Conservation (phyloP, 2,797 vertebrate genomes). For the Cyprinodon diabolis region DNA sequence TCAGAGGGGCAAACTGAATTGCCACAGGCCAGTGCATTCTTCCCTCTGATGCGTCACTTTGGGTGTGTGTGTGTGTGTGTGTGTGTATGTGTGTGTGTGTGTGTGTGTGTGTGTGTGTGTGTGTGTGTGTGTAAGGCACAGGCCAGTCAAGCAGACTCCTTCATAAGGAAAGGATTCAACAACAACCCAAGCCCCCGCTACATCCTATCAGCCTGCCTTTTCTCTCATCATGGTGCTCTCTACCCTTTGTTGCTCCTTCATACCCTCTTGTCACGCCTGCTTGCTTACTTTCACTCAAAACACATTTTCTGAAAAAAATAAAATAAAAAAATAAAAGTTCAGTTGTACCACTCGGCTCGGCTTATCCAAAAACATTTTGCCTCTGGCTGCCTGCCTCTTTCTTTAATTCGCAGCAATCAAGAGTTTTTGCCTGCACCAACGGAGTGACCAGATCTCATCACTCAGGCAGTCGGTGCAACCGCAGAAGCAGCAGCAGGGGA, state of each 20-base stretch:
- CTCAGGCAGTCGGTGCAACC: constrained; percentile 16
- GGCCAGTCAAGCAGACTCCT: constrained; percentile 44
- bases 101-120: too few relatives aligned
- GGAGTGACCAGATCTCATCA: constrained; percentile 35
- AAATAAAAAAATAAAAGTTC: neutral
- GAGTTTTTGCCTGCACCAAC: constrained; percentile 29
- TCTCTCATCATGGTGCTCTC: constrained; percentile 26
- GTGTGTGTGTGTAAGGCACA: constrained; percentile 16
- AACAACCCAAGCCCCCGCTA: constrained; percentile 12
- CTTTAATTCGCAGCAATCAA: constrained; percentile 9
- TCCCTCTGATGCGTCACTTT: constrained; percentile 39
- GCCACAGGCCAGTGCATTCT: constrained; percentile 68
- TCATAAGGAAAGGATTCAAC: constrained; percentile 46
- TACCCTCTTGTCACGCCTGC: constrained; percentile 32
- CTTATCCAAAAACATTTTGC: neutral
- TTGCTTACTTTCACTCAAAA: neutral
- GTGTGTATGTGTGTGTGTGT: constrained; percentile 4
- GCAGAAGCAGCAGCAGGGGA: constrained; percentile 43
- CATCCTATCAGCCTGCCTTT: constrained; percentile 30
- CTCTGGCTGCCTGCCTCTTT: constrained; percentile 1
- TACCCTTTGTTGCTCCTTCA: constrained; percentile 27
- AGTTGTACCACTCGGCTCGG: neutral
- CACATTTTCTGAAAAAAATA: neutral
- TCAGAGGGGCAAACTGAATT: constrained; percentile 57
- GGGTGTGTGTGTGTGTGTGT: constrained; percentile 16